A percentile compares a stretch with the other conserved stretches of the same genome.
Conservation (phyloP, 2,888 invertebrate species). For the Trichogramma evanescens region DNA sequence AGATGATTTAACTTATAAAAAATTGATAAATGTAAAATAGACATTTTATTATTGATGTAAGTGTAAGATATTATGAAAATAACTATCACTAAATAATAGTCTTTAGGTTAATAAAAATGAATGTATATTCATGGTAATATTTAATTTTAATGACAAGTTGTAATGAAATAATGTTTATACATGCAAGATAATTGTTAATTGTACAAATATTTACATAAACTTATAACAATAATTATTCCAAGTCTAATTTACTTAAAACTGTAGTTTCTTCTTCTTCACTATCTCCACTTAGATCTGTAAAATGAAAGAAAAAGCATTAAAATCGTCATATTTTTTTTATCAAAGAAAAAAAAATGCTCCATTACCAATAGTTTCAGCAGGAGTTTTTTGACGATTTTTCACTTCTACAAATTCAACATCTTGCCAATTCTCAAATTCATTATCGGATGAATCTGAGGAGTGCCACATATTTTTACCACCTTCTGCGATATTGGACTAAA, state of each 20-base stretch:
- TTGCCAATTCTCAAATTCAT: constrained; percentile 26
- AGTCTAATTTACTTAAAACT: constrained; percentile 34
- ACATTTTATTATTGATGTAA: constrained; percentile 35
- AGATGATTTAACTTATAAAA: constrained; percentile 29
- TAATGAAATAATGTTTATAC: constrained; percentile 18
- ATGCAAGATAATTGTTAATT: constrained; percentile 10
- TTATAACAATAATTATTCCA: constrained; percentile 21
- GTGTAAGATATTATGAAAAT: constrained; percentile 19
- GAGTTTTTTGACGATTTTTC: constrained; percentile 28
- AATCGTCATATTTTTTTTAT: background rate
- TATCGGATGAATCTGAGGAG: constrained; percentile 33
- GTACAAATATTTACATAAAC: constrained; percentile 25
- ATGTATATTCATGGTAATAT: background rate
- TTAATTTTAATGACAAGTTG: constrained; percentile 16
- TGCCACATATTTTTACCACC: constrained; percentile 40
- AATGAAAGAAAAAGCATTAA: constrained; percentile 11
- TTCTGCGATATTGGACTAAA: constrained; percentile 39
- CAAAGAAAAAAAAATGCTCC: constrained; percentile 27
- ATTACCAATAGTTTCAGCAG: constrained; percentile 28
- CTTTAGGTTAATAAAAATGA: too few relatives aligned
- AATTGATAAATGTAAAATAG: constrained; percentile 32
- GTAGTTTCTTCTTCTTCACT: constrained; percentile 48
- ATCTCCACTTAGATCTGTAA: constrained; percentile 46
- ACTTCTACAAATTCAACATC: constrained; percentile 38
- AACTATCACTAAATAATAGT: constrained; percentile 8